Evolutionary conservation across 2,888 invertebrate species (phyloP).

Genomic region (Apeira syringaria): DNA sequence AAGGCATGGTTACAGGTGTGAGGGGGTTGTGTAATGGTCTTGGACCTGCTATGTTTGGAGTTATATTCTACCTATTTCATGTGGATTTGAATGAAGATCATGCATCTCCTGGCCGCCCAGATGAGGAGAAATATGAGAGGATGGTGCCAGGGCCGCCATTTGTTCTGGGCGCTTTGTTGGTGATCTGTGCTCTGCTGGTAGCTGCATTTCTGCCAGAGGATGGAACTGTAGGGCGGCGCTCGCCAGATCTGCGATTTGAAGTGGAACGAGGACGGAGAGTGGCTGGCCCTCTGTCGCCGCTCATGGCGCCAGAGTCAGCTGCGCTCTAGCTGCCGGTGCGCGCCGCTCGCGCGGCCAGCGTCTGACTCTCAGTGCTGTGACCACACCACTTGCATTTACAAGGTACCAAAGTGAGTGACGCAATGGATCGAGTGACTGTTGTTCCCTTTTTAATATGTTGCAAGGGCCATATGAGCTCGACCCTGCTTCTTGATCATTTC

Average conservation of each 20-base stretch:
- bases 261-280: conserved; percentile 91
- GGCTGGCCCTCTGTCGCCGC: conserved; percentile 90
- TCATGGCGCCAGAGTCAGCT: conserved; percentile 90
- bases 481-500: conserved; percentile 56
- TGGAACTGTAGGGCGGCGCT: conserved; percentile 59
- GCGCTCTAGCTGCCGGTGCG: conserved; percentile 84
- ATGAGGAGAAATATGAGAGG: conserved; percentile 84
- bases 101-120: conserved; percentile 54
- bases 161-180: conserved; percentile 98
- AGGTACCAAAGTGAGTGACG: conserved; percentile 64
- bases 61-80: conserved; percentile 99
- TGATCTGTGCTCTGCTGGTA: conserved; percentile 97
- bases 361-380: conserved; percentile 61
- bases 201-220: conserved; percentile 93
- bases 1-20: conserved; percentile 99
- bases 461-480: conserved; percentile 47
- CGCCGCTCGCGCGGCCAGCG: conserved; percentile 73
- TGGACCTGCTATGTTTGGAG: conserved; percentile 99
- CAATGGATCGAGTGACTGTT: conserved; percentile 50
- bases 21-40: conserved; percentile 98
- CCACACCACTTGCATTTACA: conserved; percentile 57
- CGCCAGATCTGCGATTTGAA: conserved; percentile 90
- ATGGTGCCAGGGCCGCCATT: conserved; percentile 99
- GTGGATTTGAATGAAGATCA: conserved; percentile 96
- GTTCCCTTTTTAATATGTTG: conserved; percentile 42